These are phyloP conservation scores for Bostrychus sinensis DNA, from an alignment of 2,113 vertebrate species.

Conservation along the genomic window DNA sequence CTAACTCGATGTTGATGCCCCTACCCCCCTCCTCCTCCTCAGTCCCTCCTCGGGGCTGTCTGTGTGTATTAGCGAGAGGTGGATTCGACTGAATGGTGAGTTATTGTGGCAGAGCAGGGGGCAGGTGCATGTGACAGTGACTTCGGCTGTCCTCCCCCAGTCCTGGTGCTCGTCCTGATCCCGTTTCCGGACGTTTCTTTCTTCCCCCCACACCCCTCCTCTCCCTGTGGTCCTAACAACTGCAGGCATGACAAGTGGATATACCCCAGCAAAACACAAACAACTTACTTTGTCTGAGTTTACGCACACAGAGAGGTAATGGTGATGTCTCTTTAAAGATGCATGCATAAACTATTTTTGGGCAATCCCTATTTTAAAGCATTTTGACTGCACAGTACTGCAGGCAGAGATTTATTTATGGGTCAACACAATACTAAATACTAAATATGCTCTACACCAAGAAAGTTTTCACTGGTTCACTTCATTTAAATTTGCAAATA, in stretches of 20 bases:
- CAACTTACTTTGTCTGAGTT: background rate
- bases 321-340: background rate
- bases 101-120: conserved; percentile 52
- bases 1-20: background rate
- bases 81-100: conserved; percentile 58
- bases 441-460: too few species aligned
- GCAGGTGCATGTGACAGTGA: conserved; percentile 67
- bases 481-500: too few species aligned
- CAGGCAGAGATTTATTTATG: too few species aligned
- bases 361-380: too few species aligned
- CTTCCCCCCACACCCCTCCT: background rate
- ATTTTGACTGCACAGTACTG: too few species aligned
- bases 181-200: conserved; percentile 21
- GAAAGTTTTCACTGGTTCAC: too few species aligned
- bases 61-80: conserved; percentile 64
- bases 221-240: conserved; percentile 1
- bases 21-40: conserved; percentile 27
- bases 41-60: conserved; percentile 55
- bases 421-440: too few species aligned
- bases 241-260: conserved; percentile 10
- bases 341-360: too few species aligned
- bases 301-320: too few species aligned
- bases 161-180: conserved; percentile 5
- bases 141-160: conserved; percentile 48
- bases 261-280: conserved; percentile 15